Conservation (phyloP, 2,888 invertebrate genomes). For the Ormyrus rosae region DNA sequence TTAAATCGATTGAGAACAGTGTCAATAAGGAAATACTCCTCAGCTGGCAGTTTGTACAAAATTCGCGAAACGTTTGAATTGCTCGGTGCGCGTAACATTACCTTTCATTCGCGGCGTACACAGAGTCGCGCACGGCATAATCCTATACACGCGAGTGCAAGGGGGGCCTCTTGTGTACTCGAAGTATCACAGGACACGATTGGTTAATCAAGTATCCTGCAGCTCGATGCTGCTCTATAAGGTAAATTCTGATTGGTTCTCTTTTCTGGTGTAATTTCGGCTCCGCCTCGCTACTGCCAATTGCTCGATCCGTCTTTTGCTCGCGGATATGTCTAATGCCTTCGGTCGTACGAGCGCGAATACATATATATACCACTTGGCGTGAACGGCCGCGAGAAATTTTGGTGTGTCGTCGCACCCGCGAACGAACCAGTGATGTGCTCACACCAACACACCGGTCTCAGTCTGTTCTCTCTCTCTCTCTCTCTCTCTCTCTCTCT, state of each 20-base stretch:
- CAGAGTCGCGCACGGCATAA: conserved; percentile 1
- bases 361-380: conserved; percentile 40
- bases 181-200: conserved; percentile 72
- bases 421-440: too few relatives aligned
- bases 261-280: conserved; percentile 72
- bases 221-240: conserved; percentile 72
- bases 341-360: background rate
- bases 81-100: conserved; percentile 21
- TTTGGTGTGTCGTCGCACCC: conserved; percentile 16
- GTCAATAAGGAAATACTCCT: background rate
- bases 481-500: too few relatives aligned
- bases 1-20: background rate
- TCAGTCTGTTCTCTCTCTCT: too few relatives aligned
- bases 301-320: conserved; percentile 71
- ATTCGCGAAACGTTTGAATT: conserved; percentile 50
- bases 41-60: conserved; percentile 11
- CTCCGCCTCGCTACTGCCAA: conserved; percentile 73
- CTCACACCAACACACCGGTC: too few relatives aligned
- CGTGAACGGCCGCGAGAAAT: conserved; percentile 11
- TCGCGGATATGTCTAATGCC: background rate
- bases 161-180: conserved; percentile 16
- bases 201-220: conserved; percentile 74
- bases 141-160: conserved; percentile 23
- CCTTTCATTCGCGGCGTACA: conserved; percentile 30
- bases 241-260: conserved; percentile 75